Evolutionary conservation across 2,888 invertebrate species (phyloP), one percentile per base, ranked within the genome.

Genomic region (Drosophila paranaensis): DNA sequence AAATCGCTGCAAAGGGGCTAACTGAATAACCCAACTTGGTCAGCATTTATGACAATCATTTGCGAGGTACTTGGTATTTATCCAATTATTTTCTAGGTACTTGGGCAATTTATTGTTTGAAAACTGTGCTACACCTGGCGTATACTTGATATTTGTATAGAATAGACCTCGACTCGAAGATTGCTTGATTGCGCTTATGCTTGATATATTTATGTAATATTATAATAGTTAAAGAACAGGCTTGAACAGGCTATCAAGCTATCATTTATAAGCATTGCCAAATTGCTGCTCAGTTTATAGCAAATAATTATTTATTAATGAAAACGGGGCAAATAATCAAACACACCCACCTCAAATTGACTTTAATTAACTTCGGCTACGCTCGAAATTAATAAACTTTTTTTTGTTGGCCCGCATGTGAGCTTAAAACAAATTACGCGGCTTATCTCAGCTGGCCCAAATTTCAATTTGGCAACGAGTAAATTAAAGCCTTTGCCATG

Each of bases 381-480:
- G 56, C 48, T 57, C 53, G 60, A 53, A 79, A 82, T 85, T 79
- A 71, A 46, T 55, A 67, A 55, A 43, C 46, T 46, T 42, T 43
- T 33, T 42, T 27, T 16, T 40, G 54, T 20, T 20, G 16, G n/a
- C 50, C 43, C 30, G 60, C 54, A 50, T 53, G 33, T 39, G 53
- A 48, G 39, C 50, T 80, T 71, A 70, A 78, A 66, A 71, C 84
- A 87, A 81, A 87, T 84, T 84, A 75, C 68, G 61, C n/a, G 79
- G 66, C 82, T 88, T 84, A 88, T 87, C 84, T 88, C 68, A 84
- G 72, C 71, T 85, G 85, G 71, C 88, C 85, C 65, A 85, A 88
- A 82, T 88, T 89, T 89, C 88, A 85, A 89, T 85, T 89, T 85
- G 71, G 68, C 82, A 88, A 71, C 74, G 56, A 82, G 82, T 71